Evolutionary conservation across 2,888 invertebrate species (phyloP).

Genomic region (Eupithecia dodoneata): DNA sequence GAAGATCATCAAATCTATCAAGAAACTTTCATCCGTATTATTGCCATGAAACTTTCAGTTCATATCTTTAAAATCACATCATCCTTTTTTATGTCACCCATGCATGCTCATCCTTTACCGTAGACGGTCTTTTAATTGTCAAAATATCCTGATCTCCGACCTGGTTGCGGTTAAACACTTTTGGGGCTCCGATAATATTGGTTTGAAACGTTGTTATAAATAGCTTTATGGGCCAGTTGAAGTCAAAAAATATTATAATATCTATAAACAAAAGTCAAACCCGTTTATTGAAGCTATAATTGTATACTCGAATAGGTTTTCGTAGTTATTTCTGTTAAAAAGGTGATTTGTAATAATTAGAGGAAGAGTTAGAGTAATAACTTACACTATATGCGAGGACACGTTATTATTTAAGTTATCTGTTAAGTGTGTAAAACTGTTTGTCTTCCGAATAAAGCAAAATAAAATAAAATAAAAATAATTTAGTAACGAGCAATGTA

Average conservation of each 20-base stretch:
- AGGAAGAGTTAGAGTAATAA: conserved; percentile 34
- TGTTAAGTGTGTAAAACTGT: no score
- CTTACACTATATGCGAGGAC: no score
- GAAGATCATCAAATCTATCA: background rate
- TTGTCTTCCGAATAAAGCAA: no score
- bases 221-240: conserved; percentile 61
- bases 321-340: conserved; percentile 50
- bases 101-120: conserved; percentile 45
- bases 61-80: conserved; percentile 37
- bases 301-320: conserved; percentile 63
- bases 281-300: conserved; percentile 70
- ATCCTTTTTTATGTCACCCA: conserved; percentile 27
- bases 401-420: no score
- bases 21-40: conserved; percentile 15
- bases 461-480: background rate
- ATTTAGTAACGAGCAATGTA: conserved; percentile 3
- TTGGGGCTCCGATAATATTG: conserved; percentile 46
- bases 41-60: conserved; percentile 21
- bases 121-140: conserved; percentile 32
- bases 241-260: conserved; percentile 73
- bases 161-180: background rate
- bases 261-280: conserved; percentile 69
- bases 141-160: conserved; percentile 41
- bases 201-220: conserved; percentile 56
- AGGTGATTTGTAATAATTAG: conserved; percentile 77